Evolutionary conservation across 2,113 vertebrate genomes (phyloP), one percentile per base, ranked within the genome.

Genomic region (Micromys minutus): DNA sequence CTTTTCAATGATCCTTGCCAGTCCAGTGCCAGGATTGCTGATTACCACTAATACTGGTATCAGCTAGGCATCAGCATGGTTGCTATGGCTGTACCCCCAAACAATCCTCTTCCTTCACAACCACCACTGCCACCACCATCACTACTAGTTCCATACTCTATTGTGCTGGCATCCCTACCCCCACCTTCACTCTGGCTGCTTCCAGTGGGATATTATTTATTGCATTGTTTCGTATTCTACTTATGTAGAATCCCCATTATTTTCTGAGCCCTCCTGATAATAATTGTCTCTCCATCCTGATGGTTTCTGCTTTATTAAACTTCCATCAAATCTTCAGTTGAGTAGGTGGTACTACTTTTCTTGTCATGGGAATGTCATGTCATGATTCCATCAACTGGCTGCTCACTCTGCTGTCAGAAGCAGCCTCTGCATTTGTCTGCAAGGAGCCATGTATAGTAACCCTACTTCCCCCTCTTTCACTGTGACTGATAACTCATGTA

Each of bases 321-420:
- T 96, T 95, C 74, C 71, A 59, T 91, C 91, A 94, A 75, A 91
- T 67, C 94, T 93, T 95, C 77, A 59, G 61, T 47, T 92, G 81
- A 96, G 96, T 97, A 71, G 94, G 95, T 94, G 89, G 75, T 72
- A 87, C 89, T 94, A 7, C 89, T 92, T 91, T 92, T 22, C 79
- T 95, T 94, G 87, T 96, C 90, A 91, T 45, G 50, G 39, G 52
- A 93, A 96, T 95, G 94, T 87, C 94, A 96, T 57, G 88, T 84
- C 89, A 83, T 95, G 93, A 93, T 89, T 97, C 87, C 93, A 6
- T 97, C 95, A 96, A 94, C 65, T 72, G 76, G 24, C 26, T 95
- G 89, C 65, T 95, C 89, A 71, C 95, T 95, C 92, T 93, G 65
- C 97, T 95, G 94, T 97, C 94, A 97, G 71, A 94, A 90, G 88